Evolutionary conservation across 2,888 invertebrate species (phyloP).

Genomic region (Tortrix viridana): DNA sequence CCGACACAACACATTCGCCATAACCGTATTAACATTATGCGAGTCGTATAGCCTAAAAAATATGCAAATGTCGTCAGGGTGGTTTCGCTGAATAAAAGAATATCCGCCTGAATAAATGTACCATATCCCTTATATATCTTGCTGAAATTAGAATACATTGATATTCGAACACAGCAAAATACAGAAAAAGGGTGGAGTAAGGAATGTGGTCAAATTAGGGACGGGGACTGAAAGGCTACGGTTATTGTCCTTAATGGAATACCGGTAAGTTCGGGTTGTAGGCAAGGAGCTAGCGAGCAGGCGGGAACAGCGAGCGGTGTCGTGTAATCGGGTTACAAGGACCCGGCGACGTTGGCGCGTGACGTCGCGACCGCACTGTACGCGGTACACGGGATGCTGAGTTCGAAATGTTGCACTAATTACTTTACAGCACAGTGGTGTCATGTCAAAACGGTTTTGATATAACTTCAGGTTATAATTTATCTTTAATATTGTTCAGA

Average conservation of each 20-base stretch:
- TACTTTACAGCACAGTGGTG: background rate
- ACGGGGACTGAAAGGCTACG: constrained; percentile 16
- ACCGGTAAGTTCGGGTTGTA: constrained; percentile 15
- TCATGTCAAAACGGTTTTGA: too few species aligned
- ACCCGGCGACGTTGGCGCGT: constrained; percentile 29
- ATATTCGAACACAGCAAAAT: constrained; percentile 32
- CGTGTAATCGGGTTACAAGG: constrained; percentile 20
- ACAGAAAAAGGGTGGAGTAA: constrained; percentile 35
- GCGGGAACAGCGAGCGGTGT: background rate
- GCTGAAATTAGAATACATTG: constrained; percentile 36
- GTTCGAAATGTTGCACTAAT: constrained; percentile 5
- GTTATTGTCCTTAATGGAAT: constrained; percentile 15
- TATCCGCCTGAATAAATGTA: constrained; percentile 32
- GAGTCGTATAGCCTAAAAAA: constrained; percentile 31
- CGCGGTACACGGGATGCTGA: background rate
- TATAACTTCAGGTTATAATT: too few species aligned
- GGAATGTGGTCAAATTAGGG: constrained; percentile 35
- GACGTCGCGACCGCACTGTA: constrained; percentile 24
- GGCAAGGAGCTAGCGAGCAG: background rate
- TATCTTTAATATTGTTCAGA: too few species aligned
- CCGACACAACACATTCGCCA: constrained; percentile 12
- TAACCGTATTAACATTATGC: constrained; percentile 36
- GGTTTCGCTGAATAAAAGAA: constrained; percentile 37
- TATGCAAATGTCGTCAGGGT: constrained; percentile 38
- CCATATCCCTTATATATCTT: constrained; percentile 29